phyloP scores from a whole-genome alignment of 2,888 invertebrate species.

The Papilio demoleus region DNA sequence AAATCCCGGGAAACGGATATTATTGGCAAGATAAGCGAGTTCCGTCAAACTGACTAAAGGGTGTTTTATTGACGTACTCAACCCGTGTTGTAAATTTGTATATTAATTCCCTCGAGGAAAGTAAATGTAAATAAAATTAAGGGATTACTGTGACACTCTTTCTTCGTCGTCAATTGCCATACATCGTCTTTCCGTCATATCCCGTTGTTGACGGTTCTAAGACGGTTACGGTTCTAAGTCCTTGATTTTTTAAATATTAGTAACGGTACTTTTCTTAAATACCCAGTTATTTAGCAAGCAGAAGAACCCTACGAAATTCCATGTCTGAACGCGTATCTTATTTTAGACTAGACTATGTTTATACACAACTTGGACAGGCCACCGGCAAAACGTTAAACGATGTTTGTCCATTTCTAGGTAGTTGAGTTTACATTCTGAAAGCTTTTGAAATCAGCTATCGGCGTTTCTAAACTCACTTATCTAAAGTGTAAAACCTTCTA shows the following conservation, averaged over 20 bases:
- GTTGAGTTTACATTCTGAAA: conserved; percentile 9
- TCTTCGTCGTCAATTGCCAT: no score
- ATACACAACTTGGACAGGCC: neutral
- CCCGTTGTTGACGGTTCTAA: no score
- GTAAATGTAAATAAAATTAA: neutral
- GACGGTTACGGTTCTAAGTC: no score
- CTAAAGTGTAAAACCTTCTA: neutral
- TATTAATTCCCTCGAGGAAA: neutral
- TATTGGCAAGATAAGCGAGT: conserved; percentile 39
- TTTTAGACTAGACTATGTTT: neutral
- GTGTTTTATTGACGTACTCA: conserved; percentile 26
- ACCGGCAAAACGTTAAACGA: conserved; percentile 14
- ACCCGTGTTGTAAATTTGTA: neutral
- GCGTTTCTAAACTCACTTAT: neutral
- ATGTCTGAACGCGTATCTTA: neutral
- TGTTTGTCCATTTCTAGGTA: conserved; percentile 1
- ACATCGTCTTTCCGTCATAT: no score
- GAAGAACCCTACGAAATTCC: neutral
- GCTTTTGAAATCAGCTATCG: conserved; percentile 15
- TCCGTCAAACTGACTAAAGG: conserved; percentile 18
- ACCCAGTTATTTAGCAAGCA: neutral
- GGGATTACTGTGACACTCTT: neutral
- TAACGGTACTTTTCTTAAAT: no score
- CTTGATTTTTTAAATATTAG: no score
- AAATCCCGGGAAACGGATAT: conserved; percentile 36